Conservation (phyloP, 2,888 invertebrate species). For the Tuta absoluta region DNA sequence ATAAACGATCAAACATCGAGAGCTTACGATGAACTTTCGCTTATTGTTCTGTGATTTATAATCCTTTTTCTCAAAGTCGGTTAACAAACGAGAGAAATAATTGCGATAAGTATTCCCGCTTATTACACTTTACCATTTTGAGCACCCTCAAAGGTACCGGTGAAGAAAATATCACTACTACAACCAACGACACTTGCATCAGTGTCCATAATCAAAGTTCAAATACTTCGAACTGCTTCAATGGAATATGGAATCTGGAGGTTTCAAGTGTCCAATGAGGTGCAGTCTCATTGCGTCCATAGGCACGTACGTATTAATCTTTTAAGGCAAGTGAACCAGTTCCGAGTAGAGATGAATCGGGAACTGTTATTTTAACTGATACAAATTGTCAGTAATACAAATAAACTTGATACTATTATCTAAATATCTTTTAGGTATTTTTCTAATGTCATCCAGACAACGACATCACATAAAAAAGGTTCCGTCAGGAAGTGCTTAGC, state of each 20-base stretch:
- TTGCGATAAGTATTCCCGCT: conserved; percentile 16
- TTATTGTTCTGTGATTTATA: neutral
- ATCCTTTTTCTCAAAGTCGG: neutral
- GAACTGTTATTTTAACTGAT: conserved; percentile 7
- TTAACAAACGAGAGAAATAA: conserved; percentile 6
- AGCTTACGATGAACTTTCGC: neutral
- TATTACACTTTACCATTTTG: conserved; percentile 23
- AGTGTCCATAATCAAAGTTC: neutral
- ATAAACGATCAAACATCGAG: no score
- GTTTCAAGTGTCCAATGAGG: neutral
- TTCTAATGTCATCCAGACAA: neutral
- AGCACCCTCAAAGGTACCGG: conserved; percentile 22
- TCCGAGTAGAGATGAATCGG: conserved; percentile 21
- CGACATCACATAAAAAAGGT: no score
- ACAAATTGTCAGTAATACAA: neutral
- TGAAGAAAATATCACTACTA: neutral
- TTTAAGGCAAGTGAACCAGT: conserved; percentile 44
- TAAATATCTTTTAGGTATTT: neutral
- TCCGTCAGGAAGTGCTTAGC: no score
- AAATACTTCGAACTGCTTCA: neutral
- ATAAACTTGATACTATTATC: neutral
- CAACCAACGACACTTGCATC: neutral
- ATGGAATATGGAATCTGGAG: neutral
- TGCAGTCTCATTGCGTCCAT: conserved; percentile 26
- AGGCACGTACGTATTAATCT: conserved; percentile 50